phyloP scores from a whole-genome alignment of 1,140 invertebrate species.

The Pachypeltis micranthus region DNA sequence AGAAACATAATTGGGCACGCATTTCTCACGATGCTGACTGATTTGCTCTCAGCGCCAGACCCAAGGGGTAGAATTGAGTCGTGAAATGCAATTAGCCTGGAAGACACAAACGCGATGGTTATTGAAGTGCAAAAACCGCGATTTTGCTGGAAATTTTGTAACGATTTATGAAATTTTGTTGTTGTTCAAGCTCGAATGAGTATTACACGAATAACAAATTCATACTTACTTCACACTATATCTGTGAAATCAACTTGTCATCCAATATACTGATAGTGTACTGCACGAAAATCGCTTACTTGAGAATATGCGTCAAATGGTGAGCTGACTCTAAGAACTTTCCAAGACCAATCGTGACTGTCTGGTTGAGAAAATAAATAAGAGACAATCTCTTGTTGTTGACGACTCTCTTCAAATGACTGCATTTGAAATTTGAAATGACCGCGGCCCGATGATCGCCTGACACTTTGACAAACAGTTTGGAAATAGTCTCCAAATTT shows the following conservation, averaged over 20 bases:
- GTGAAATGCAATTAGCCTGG: slow-evolving; percentile 25
- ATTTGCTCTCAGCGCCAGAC: slow-evolving; percentile 17
- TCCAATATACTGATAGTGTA: too few species aligned
- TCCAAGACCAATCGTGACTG: slow-evolving; percentile 18
- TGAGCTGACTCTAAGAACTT: slow-evolving; percentile 20
- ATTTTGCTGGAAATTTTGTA: background rate
- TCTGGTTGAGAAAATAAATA: slow-evolving; percentile 25
- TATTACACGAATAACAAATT: too few species aligned
- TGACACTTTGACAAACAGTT: slow-evolving; percentile 16
- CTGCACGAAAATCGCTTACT: too few species aligned
- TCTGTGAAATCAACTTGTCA: too few species aligned
- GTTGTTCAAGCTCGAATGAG: too few species aligned
- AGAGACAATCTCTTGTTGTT: slow-evolving; percentile 23
- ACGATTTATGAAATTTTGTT: background rate
- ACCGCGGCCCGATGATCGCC: slow-evolving; percentile 16
- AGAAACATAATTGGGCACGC: slow-evolving; percentile 27
- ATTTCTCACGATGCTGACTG: slow-evolving; percentile 24
- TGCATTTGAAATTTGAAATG: slow-evolving; percentile 17
- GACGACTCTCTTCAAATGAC: slow-evolving; percentile 20
- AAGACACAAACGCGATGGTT: background rate
- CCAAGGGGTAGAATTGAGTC: slow-evolving; percentile 24
- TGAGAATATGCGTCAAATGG: slow-evolving; percentile 21
- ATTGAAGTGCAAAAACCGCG: background rate
- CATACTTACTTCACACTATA: too few species aligned
- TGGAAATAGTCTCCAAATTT: slow-evolving; percentile 13